Conservation (phyloP, 2,888 invertebrate genomes). For the Ashinkailepas kermadecensis region DNA sequence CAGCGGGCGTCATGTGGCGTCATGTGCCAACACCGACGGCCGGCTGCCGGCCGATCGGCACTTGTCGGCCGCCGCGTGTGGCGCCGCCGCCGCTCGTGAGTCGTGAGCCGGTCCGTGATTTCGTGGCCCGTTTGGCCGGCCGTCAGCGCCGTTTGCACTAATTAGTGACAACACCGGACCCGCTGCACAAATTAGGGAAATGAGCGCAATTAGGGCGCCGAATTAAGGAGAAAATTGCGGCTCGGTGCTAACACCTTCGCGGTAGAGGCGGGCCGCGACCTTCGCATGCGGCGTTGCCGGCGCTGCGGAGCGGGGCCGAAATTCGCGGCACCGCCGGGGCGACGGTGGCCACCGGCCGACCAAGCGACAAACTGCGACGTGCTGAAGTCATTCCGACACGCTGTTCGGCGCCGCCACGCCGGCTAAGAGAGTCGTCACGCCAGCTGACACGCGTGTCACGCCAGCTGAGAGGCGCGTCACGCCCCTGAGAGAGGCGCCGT, state of each 20-base stretch:
- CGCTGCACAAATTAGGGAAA: not conserved
- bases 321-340: not conserved
- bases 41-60: too few species aligned
- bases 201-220: not conserved
- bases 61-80: too few species aligned
- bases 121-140: not conserved
- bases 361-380: too few species aligned
- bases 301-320: not conserved
- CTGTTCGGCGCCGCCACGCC: too few species aligned
- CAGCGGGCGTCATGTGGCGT: too few species aligned
- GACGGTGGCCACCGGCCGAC: not conserved
- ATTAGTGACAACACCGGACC: slow-evolving; percentile 3
- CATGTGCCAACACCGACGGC: too few species aligned
- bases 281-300: not conserved
- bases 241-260: not conserved
- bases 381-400: too few species aligned
- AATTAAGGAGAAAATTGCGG: not conserved
- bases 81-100: too few species aligned
- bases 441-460: too few species aligned
- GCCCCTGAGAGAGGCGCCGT: too few species aligned
- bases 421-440: too few species aligned
- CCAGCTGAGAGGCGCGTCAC: too few species aligned
- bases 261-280: not conserved
- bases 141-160: not conserved
- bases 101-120: not conserved